Base-by-base conservation (phyloP, 2,888 invertebrate species). In the Neoascia interrupta region DNA sequence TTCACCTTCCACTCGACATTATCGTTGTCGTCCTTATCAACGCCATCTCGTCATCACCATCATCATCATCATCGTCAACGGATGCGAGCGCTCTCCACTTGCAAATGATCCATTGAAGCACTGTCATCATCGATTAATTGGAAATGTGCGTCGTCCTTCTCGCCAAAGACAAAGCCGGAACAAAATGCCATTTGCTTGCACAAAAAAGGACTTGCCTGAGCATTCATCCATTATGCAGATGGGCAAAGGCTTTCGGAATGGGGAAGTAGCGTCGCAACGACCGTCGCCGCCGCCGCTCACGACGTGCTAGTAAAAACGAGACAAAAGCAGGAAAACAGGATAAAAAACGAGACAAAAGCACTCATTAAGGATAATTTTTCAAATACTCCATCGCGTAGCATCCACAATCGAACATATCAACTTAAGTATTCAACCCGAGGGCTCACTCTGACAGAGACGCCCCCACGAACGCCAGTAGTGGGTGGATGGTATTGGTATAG, bases 301-400 rank as follows among this genome's bases (percentile, higher is more conserved):
- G n/a, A n/a, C n/a, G n/a, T n/a, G n/a, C n/a, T n/a, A n/a, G n/a
- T n/a, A n/a, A n/a, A n/a, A 51, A 21, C 5, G 11, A 37, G 21
- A 8, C 1, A 53, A 15, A 31, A 19, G 11, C 19, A 11, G 21
- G 11, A 11, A 49, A 28, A 31, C 10, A 13, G 49, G 11, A 31
- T 26, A 36, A 54, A 37, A 47, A 47, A 61, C 41, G 41, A 47
- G 34, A 76, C 70, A 79, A 72, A 72, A 66, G 66, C 47, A 79
- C 72, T 79, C 79, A 80, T 80, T 80, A 80, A 80, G 73, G 74
- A 74, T 80, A 80, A 74, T 80, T 80, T 80, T 74, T 80, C 80
- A 80, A 80, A 74, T 80, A 61, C 66, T 68, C 68, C 79, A 61
- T 79, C 60, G 79, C 79, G 60, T 37, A 61, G 73, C 73, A 73